These are phyloP conservation scores for Brachirus orientalis DNA, from an alignment of 2,113 vertebrate genomes.

Conservation along the genomic window DNA sequence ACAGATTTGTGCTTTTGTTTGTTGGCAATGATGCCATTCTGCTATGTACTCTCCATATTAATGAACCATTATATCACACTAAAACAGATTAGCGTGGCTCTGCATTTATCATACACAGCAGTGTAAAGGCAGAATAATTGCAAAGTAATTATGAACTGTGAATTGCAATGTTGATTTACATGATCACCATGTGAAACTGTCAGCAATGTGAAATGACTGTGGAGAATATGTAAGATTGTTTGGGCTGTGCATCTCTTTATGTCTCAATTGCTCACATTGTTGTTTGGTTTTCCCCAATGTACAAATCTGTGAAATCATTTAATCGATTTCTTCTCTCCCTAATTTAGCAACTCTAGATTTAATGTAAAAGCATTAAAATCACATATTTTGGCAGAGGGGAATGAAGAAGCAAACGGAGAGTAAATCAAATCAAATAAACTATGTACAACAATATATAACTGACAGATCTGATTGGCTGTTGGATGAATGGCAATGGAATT, in stretches of 20 bases:
- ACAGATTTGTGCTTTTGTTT: constrained; percentile 32
- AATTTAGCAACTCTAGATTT: too few species aligned
- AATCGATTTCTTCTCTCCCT: too few species aligned
- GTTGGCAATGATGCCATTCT: constrained; percentile 25
- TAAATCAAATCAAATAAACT: too few species aligned
- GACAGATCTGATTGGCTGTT: too few species aligned
- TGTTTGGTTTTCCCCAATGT: not conserved
- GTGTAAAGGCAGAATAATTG: constrained; percentile 55
- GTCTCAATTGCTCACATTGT: constrained; percentile 44
- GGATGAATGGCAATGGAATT: too few species aligned
- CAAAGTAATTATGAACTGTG: constrained; percentile 69
- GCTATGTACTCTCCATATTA: constrained; percentile 59
- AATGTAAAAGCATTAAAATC: too few species aligned
- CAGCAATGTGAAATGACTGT: constrained; percentile 56
- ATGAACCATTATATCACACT: constrained; percentile 66
- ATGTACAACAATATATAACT: too few species aligned
- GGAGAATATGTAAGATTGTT: constrained; percentile 49
- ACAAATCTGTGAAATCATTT: too few species aligned
- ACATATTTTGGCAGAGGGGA: too few species aligned
- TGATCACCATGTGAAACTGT: constrained; percentile 54
- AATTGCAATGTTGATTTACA: constrained; percentile 67
- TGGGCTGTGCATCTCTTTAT: constrained; percentile 37
- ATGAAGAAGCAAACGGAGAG: too few species aligned
- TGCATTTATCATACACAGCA: constrained; percentile 61
- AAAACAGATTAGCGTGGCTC: constrained; percentile 66